phyloP scores from a whole-genome alignment of 1,140 invertebrate species.

The Cepaea nemoralis region DNA sequence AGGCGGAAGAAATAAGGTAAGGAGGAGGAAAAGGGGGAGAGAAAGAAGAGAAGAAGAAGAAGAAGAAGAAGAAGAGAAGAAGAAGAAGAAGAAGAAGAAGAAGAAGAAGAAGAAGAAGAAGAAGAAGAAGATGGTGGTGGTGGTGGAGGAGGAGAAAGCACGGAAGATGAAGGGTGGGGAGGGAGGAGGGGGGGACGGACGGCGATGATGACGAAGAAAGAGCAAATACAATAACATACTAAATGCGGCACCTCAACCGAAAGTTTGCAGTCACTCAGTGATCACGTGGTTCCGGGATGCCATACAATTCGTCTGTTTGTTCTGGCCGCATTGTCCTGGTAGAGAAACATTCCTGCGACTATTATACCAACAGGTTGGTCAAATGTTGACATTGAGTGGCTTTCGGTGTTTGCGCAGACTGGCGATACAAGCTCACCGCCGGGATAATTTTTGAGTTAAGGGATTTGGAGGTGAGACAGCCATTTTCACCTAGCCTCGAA shows the following conservation, averaged over 20 bases:
- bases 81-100: no score
- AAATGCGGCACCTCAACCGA: neutral
- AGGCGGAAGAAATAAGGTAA: no score
- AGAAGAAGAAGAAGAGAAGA: no score
- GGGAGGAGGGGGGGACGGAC: no score
- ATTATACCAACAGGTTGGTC: constrained; percentile 15
- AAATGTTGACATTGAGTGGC: constrained; percentile 9
- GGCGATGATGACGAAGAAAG: no score
- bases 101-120: no score
- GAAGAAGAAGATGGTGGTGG: no score
- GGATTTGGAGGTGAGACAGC: neutral
- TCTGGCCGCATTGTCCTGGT: neutral
- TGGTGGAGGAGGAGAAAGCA: no score
- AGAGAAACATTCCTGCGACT: neutral
- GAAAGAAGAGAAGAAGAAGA: no score
- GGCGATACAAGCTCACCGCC: neutral
- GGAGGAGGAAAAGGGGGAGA: no score
- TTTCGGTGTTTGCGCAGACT: neutral
- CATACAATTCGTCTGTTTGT: neutral
- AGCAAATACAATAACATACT: no score
- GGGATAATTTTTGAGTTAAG: neutral
- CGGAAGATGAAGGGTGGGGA: no score
- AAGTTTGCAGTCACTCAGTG: neutral
- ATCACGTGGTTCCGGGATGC: neutral
- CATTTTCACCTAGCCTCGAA: neutral